Base-by-base conservation (phyloP, 2,113 vertebrate genomes). In the Eublepharis macularius region DNA sequence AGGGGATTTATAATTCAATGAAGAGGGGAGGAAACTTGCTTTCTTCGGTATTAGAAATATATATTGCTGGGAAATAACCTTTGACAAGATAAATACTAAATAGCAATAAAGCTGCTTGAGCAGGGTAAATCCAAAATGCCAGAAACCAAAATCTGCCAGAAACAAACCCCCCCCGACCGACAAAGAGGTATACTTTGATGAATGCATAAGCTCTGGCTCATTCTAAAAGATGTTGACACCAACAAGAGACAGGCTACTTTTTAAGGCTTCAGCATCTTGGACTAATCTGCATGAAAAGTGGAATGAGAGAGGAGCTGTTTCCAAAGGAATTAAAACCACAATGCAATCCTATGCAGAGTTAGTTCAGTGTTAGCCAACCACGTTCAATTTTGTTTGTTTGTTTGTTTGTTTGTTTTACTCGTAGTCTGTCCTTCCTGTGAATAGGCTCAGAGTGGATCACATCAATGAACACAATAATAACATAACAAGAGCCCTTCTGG, bases 51-150 rank as follows among this genome's bases (percentile, higher is more conserved):
- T 66, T 65, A 75, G 41, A 66, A 86, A 54, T 75, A 75, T 66
- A 32, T 81, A 75, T 75, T 84, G 75, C 74, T 69, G 47, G 75
- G 74, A 54, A 78, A 77, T 69, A 57, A 78, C 65, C 65, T 70
- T 69, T 70, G 47, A 76, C 47, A 84, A 84, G 39, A 78, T 78
- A 84, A 84, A 78, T n/a, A 78, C 66, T 60, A 79, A 72, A 69
- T 60, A 34, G 49, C n/a, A 17, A 85, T 85, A 79, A 85, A 85
- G 43, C 29, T 24, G 19, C 11, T 54, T 43, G 47, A 77, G 39
- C 43, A 43, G 21, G 45, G 57, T 63, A 49, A 75, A 78, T 78
- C 65, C 65, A 54, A 68, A 41, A 78, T 26, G 57, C 17, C 34
- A 29, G 65, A 19, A 78, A n/a, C 49, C 69, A 69, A 51, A 84